These are phyloP conservation scores for Toxotes chatareus DNA, from an alignment of 2,113 vertebrate genomes.

Conservation along the genomic window DNA sequence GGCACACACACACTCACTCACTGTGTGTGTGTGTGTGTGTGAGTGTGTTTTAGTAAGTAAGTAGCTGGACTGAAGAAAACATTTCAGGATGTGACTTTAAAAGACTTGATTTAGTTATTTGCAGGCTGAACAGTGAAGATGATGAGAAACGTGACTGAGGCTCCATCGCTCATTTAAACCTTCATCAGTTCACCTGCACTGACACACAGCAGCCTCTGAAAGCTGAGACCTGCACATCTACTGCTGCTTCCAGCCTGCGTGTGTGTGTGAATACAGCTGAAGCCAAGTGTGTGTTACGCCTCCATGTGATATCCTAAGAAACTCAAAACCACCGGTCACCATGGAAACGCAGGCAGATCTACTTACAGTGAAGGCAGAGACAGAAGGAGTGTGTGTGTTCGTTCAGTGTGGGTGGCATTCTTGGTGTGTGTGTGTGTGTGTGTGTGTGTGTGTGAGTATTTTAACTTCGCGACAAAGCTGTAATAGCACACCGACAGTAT, in stretches of 20 bases:
- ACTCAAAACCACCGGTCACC: constrained; percentile 72
- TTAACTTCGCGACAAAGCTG: neutral
- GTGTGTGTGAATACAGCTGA: neutral
- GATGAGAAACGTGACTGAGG: too few relatives aligned
- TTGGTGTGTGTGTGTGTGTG: constrained; percentile 9
- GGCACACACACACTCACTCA: too few relatives aligned
- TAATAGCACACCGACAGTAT: too few relatives aligned
- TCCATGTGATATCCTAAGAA: constrained; percentile 74
- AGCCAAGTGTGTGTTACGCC: constrained; percentile 28
- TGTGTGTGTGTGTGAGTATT: neutral
- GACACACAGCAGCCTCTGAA: constrained; percentile 17
- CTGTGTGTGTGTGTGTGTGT: too few relatives aligned
- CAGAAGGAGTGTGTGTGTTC: constrained; percentile 33
- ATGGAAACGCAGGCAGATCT: constrained; percentile 69
- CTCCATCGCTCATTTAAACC: too few relatives aligned
- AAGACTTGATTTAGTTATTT: too few relatives aligned
- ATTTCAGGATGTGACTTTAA: too few relatives aligned
- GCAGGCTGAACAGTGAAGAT: too few relatives aligned
- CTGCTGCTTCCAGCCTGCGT: neutral
- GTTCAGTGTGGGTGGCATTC: constrained; percentile 14
- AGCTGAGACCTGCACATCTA: constrained; percentile 18
- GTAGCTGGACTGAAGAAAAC: too few relatives aligned
- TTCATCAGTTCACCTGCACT: neutral
- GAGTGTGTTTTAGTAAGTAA: too few relatives aligned
- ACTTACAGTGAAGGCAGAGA: constrained; percentile 58